Conservation (phyloP, 2,113 vertebrate genomes). For the Sminthopsis crassicaudata region DNA sequence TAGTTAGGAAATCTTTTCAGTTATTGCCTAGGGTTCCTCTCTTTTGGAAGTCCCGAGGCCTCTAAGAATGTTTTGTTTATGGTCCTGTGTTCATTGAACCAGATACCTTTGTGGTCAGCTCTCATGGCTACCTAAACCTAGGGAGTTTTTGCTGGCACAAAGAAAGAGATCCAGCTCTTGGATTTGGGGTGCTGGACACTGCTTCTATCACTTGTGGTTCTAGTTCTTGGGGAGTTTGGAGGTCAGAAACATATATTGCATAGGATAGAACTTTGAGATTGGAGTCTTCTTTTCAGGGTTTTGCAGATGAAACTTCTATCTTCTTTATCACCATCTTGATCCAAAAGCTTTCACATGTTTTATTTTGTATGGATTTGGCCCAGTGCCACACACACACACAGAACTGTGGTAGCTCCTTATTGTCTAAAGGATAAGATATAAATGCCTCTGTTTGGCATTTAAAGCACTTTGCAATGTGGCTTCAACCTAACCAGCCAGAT, state of each 20-base stretch:
- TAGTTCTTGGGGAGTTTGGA: neutral
- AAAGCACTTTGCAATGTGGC: neutral
- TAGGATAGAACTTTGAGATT: neutral
- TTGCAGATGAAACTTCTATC: neutral
- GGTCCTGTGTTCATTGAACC: neutral
- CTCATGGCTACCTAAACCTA: neutral
- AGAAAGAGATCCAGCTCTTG: neutral
- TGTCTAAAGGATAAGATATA: neutral
- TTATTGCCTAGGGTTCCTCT: neutral
- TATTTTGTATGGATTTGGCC: neutral
- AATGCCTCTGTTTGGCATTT: neutral
- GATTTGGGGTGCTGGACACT: neutral
- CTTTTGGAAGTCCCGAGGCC: neutral
- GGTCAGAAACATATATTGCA: neutral
- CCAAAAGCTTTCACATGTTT: neutral
- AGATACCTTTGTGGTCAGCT: neutral
- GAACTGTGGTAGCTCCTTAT: neutral
- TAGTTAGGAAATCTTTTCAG: neutral
- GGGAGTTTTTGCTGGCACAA: neutral
- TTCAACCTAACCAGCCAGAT: neutral
- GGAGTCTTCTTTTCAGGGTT: neutral
- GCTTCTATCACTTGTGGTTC: neutral
- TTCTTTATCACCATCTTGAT: neutral
- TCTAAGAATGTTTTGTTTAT: neutral
- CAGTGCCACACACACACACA: neutral